A percentile compares a stretch with the other conserved stretches of the same genome.
Conservation (phyloP, 2,888 invertebrate species). For the Sceliomorpha sp. region DNA sequence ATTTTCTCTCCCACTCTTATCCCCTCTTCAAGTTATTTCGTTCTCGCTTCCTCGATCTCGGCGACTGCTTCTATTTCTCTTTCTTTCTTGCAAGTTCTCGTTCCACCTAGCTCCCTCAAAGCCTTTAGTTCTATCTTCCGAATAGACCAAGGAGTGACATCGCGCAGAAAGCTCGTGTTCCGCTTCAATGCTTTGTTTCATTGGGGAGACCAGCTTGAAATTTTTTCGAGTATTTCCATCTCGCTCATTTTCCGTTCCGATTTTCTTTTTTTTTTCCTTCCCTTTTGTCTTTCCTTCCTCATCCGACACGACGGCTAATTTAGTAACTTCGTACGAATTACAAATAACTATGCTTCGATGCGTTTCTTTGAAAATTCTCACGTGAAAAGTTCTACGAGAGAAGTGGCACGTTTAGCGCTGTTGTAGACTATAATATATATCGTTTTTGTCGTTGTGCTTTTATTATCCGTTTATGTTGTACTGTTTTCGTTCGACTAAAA, state of each 20-base stretch:
- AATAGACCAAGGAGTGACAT: constrained; percentile 49
- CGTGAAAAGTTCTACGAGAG: no score
- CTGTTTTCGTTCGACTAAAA: no score
- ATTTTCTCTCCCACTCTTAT: constrained; percentile 39
- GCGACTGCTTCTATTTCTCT: constrained; percentile 10
- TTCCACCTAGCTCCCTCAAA: constrained; percentile 34
- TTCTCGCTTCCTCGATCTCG: constrained; percentile 9
- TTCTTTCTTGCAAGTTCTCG: no score
- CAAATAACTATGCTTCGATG: constrained; percentile 14
- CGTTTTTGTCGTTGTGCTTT: no score
- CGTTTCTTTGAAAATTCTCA: constrained; percentile 8
- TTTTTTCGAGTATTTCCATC: constrained; percentile 31
- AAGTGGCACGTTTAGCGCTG: no score
- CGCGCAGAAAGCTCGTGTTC: constrained; percentile 50
- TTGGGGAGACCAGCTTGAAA: constrained; percentile 49
- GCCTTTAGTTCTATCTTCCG: constrained; percentile 46
- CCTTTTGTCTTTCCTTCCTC: constrained; percentile 15
- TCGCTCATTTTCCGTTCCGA: constrained; percentile 25
- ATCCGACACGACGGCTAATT: constrained; percentile 18
- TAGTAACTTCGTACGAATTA: constrained; percentile 12
- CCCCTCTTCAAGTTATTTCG: constrained; percentile 3
- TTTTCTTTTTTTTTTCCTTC: constrained; percentile 11
- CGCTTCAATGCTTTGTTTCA: constrained; percentile 51
- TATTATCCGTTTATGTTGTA: no score
- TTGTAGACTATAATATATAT: no score